Evolutionary conservation across 2,113 vertebrate genomes (phyloP).

Genomic region (Nesoenas mayeri): DNA sequence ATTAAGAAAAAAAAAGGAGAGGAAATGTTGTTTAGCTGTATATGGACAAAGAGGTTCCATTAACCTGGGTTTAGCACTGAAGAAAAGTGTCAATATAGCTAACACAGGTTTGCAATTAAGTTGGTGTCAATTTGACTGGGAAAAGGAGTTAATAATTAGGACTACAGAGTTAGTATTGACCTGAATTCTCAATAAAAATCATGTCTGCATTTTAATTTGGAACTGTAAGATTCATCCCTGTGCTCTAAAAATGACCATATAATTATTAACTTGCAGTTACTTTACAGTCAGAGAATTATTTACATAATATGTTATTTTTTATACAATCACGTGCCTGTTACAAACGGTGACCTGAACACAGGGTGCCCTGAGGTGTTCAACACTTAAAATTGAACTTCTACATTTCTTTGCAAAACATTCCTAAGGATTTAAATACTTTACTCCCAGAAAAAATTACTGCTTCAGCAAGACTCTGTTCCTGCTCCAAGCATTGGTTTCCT

Average conservation of each 20-base stretch:
- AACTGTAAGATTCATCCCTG: constrained; percentile 58
- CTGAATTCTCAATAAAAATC: constrained; percentile 66
- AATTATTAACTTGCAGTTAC: constrained; percentile 29
- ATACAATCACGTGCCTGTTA: background rate
- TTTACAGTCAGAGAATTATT: constrained; percentile 42
- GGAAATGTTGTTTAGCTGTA: constrained; percentile 5
- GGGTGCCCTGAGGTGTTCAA: background rate
- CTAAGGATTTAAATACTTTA: background rate
- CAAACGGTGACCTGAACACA: background rate
- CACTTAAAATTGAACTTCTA: background rate
- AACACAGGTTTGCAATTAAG: constrained; percentile 60
- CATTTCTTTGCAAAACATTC: background rate
- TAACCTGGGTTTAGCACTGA: background rate
- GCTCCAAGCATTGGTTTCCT: background rate
- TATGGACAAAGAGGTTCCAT: background rate
- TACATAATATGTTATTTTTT: background rate
- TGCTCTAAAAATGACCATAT: constrained; percentile 22
- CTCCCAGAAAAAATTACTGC: background rate
- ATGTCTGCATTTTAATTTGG: constrained; percentile 59
- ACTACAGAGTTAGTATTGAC: constrained; percentile 56
- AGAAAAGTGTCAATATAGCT: constrained; percentile 54
- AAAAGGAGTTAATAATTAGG: constrained; percentile 63
- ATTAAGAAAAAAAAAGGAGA: background rate
- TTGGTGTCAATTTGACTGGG: constrained; percentile 19
- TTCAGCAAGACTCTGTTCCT: background rate